Evolutionary conservation across 2,797 vertebrate genomes (phyloP), one percentile per base, ranked within the genome.

Genomic region (Gambelia wislizenii): DNA sequence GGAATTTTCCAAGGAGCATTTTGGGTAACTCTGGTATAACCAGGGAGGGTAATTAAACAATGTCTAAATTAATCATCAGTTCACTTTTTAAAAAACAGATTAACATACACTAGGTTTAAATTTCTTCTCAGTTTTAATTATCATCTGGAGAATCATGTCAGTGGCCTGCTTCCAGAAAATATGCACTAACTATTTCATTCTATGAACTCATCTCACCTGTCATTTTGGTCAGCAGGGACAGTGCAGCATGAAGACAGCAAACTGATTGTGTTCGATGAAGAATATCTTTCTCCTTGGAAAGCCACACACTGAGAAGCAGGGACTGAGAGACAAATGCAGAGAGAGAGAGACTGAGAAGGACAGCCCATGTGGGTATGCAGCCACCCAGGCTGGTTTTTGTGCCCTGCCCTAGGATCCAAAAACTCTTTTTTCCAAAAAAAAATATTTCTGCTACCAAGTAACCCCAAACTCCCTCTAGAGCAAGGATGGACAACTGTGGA

Each of bases 271-370:
- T 95, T 89, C 97, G 97, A 90, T 98, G 98, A 67, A 99, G 94
- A 83, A 99, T 94, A 83, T 98, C 98, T 93, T 97, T 98, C 94
- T 99, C 99, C 95, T 98, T 98, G 70, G 98, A 98, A 76, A 99
- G 96, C 99, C 99, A 99, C 90, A 99, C 97, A 86, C 97, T 98
- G 81, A 99, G 96, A 85, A 99, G 95, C 88, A 99, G 97, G 89
- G 98, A 97, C 98, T 98, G 92, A 44, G 33, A 91, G 54, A 89
- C 83, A 12, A 47, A 67, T 33, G 64, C 10, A 89, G 83, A 86
- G 70, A 83, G 9, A 0, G 90, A 88, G 3, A 85, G 0, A 49
- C n/a, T 47, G 16, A 27, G 44, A 8, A 8, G 22, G 6, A 30
- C 64, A 67, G 10, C 64, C 64, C 30, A 67, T 33, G 30, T 5